A percentile compares a stretch with the other conserved stretches of the same genome.
Evolutionary conservation across 2,888 invertebrate species (phyloP).

Genomic region (Yponomeuta sedellus): DNA sequence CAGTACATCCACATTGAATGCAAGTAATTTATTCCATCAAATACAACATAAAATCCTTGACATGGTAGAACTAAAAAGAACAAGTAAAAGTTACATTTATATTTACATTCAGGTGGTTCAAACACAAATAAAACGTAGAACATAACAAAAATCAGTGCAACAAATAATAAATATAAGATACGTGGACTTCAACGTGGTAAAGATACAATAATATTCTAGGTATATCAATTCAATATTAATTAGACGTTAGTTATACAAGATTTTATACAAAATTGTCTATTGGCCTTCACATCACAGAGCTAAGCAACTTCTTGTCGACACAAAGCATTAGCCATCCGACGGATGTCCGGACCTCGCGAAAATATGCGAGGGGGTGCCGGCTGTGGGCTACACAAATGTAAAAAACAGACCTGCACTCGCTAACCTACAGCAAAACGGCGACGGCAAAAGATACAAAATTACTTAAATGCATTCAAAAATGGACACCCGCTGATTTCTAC

Average conservation of each 20-base stretch:
- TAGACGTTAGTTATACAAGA: constrained; percentile 64
- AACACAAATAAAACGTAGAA: constrained; percentile 72
- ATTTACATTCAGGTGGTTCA: constrained; percentile 70
- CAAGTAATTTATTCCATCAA: constrained; percentile 54
- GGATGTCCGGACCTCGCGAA: constrained; percentile 22
- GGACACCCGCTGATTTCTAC: constrained; percentile 27
- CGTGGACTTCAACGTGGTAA: constrained; percentile 71
- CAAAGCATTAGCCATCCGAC: constrained; percentile 32
- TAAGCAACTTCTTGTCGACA: constrained; percentile 54
- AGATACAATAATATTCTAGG: constrained; percentile 61
- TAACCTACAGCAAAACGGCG: constrained; percentile 15
- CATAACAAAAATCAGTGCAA: constrained; percentile 74
- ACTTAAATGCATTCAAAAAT: constrained; percentile 41
- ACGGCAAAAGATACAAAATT: constrained; percentile 32
- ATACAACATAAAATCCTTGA: constrained; percentile 69
- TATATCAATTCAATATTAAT: constrained; percentile 40
- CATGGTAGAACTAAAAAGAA: constrained; percentile 61
- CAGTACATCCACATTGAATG: constrained; percentile 74
- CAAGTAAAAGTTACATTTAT: constrained; percentile 60
- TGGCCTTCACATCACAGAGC: constrained; percentile 74
- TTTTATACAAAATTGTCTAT: constrained; percentile 72
- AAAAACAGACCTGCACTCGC: neutral
- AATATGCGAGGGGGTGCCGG: too few species aligned
- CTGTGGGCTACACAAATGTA: neutral
- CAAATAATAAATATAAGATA: constrained; percentile 71